Evolutionary conservation across 2,797 vertebrate species (phyloP), one percentile per base, ranked within the genome.

Genomic region (Sebastes steindachneri): DNA sequence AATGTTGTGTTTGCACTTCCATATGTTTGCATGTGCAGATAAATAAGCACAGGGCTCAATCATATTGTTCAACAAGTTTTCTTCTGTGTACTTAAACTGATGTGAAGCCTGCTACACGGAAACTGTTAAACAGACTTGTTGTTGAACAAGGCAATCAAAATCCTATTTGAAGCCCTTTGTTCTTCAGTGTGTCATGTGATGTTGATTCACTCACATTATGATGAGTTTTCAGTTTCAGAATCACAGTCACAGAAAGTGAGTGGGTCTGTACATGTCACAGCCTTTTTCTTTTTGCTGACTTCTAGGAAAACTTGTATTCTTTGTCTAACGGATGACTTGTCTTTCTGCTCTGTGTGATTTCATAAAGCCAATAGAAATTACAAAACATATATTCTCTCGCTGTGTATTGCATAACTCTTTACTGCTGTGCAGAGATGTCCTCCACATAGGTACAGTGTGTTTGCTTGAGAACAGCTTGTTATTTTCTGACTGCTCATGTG

Each of bases 401-500:
- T 25, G 4, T 80, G 21, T 35, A 26, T 25, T 45, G 1, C 2
- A 14, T 57, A 3, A 10, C 0, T 0, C 2, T 58, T 83, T 33
- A 58, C 57, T 41, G 25, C 19, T 28, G 7, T 11, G 25, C 23
- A 23, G 37, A 29, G 4, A n/a, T 45, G 33, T 35, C 14, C 10
- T 29, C 15, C 9, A 83, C n/a, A 5, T 64, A 53, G 7, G 62
- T 59, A 79, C 74, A 68, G 29, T 19, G 4, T n/a, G 77, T 75
- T 67, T 29, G 4, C 64, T 26, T 64, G 45, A 63, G 68, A 84
- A 80, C 78, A 73, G 26, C 70, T 76, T 92, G 73, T 90, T 83
- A 7, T 79, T 90, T 80, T 28, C 14, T 55, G 65, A 76, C 68
- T 65, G 75, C 57, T 91, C 88, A 91, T 92, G 86, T 93, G 86